phyloP scores from a whole-genome alignment of 2,797 vertebrate genomes.

The Limosa lapponica region DNA sequence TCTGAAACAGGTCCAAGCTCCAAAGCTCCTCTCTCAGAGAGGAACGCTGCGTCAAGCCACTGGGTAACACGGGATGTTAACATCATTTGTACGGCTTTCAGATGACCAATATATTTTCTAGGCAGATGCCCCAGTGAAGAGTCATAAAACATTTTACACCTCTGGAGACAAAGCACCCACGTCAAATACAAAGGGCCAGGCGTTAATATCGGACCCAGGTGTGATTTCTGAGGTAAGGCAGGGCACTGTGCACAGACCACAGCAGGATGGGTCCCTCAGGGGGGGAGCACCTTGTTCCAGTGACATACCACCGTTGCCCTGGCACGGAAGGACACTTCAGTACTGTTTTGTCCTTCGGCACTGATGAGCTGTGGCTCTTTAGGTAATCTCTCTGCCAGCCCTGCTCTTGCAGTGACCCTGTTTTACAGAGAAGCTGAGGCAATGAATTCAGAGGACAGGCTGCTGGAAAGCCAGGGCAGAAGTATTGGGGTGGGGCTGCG shows the following conservation, averaged over 20 bases:
- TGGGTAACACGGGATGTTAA: not conserved
- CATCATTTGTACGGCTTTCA: not conserved
- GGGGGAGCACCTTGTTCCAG: not conserved
- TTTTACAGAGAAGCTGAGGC: conserved; percentile 30
- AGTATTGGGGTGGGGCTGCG: not conserved
- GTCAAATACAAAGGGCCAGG: not conserved
- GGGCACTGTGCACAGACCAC: not conserved
- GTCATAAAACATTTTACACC: not conserved
- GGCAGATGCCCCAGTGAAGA: not conserved
- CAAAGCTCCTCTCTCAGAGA: not conserved
- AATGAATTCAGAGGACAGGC: conserved; percentile 41
- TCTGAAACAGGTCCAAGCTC: not conserved
- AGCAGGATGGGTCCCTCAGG: not conserved
- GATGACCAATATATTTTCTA: not conserved
- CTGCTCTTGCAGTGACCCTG: conserved; percentile 21
- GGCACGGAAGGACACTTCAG: not conserved
- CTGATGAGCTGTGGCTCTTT: not conserved
- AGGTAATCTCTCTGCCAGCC: not conserved
- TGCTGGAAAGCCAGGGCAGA: conserved; percentile 9
- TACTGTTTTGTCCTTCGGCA: not conserved
- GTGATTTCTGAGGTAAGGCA: not conserved
- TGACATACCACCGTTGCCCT: not conserved
- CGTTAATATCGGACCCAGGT: rapidly evolving
- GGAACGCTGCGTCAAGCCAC: not conserved
- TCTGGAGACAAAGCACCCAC: not conserved